phyloP scores from a whole-genome alignment of 2,797 vertebrate species.

The Enteromius fasciolatus region DNA sequence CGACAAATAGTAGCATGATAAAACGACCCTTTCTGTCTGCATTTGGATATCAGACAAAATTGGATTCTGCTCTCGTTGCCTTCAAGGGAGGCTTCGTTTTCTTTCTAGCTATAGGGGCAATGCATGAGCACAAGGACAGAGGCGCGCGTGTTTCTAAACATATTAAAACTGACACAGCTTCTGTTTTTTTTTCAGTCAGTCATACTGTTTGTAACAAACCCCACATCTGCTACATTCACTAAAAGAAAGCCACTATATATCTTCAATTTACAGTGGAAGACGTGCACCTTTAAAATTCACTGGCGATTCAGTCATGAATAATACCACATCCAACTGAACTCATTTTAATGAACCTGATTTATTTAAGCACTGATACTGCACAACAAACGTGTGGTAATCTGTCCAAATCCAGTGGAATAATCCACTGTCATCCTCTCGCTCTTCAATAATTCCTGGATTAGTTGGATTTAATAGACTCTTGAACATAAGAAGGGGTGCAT shows the following conservation, averaged over 20 bases:
- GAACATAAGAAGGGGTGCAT: constrained; percentile 57
- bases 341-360: not conserved
- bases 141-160: constrained; percentile 70
- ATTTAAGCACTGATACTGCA: constrained; percentile 5
- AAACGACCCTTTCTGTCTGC: constrained; percentile 98
- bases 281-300: not conserved
- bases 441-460: constrained; percentile 79
- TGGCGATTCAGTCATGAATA: not conserved
- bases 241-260: not conserved
- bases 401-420: constrained; percentile 51
- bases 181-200: constrained; percentile 53
- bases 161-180: constrained; percentile 79
- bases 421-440: constrained; percentile 76
- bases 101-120: constrained; percentile 76
- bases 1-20: constrained; percentile 99
- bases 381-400: constrained; percentile 47
- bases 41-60: constrained; percentile 97
- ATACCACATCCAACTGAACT: not conserved
- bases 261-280: not conserved
- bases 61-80: constrained; percentile 82
- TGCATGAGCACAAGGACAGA: constrained; percentile 68
- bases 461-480: constrained; percentile 77
- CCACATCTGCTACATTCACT: constrained; percentile 35
- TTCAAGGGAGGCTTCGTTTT: constrained; percentile 79
- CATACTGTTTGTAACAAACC: constrained; percentile 58